A percentile compares a stretch with the other conserved stretches of the same genome.
phyloP scores from a whole-genome alignment of 1,140 invertebrate genomes.

The Tetramorium alpestre region DNA sequence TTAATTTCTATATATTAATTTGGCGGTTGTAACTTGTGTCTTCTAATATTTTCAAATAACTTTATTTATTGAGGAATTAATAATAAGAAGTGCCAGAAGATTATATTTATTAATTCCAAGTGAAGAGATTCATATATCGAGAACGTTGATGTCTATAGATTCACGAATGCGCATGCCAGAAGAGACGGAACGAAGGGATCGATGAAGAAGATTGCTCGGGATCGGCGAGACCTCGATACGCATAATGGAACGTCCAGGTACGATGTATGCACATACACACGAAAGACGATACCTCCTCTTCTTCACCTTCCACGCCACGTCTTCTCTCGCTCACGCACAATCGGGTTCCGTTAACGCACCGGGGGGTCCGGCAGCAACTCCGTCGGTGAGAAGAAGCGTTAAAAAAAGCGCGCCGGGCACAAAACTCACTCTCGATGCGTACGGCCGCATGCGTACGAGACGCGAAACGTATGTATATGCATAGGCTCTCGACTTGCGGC shows the following conservation, averaged over 20 bases:
- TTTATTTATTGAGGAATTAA: not conserved
- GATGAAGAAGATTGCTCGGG: constrained; percentile 24
- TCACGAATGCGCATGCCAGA: not conserved
- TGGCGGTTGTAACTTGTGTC: not conserved
- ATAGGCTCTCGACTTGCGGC: constrained; percentile 26
- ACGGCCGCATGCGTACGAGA: constrained; percentile 19
- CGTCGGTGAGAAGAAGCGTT: constrained; percentile 70
- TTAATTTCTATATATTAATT: not conserved
- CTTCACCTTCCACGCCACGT: constrained; percentile 36
- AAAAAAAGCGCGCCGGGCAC: constrained; percentile 63
- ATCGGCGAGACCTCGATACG: constrained; percentile 56
- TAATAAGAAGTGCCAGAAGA: not conserved
- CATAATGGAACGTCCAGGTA: constrained; percentile 55
- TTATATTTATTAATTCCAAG: not conserved
- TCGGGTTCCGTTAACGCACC: constrained; percentile 76
- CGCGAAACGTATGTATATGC: constrained; percentile 57
- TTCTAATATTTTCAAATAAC: not conserved
- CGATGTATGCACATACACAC: not conserved
- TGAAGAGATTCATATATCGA: not conserved
- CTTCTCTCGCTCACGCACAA: constrained; percentile 64
- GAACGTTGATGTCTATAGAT: not conserved
- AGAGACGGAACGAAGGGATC: constrained; percentile 6
- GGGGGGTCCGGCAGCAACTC: constrained; percentile 72
- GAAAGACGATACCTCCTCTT: constrained; percentile 42
- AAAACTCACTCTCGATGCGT: constrained; percentile 51